A percentile compares a stretch with the other conserved stretches of the same genome.
phyloP scores from a whole-genome alignment of 2,113 vertebrate genomes.

The Sinocyclocheilus anshuiensis region DNA sequence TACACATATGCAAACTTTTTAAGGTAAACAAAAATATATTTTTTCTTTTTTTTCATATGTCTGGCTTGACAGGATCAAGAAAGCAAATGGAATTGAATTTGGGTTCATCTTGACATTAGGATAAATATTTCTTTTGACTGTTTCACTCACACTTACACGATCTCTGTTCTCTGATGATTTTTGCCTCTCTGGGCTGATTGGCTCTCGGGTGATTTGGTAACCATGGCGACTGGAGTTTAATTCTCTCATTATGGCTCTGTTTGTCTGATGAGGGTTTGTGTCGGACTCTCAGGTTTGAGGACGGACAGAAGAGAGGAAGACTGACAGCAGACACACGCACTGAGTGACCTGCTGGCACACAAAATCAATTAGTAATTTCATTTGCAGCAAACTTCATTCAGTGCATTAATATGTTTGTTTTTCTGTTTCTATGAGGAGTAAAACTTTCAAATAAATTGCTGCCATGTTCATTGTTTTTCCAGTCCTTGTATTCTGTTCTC shows the following conservation, averaged over 20 bases:
- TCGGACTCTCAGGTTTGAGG: background rate
- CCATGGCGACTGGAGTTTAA: slow-evolving; percentile 53
- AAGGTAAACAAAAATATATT: background rate
- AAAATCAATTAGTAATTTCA: background rate
- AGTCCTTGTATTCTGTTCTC: background rate
- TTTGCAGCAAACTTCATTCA: background rate
- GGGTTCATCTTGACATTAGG: background rate
- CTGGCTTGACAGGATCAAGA: background rate
- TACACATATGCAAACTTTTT: background rate
- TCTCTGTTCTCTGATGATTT: slow-evolving; percentile 2
- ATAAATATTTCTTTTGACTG: background rate
- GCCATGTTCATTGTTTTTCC: background rate
- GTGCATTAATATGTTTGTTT: background rate
- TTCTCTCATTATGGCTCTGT: slow-evolving; percentile 48
- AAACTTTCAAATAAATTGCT: background rate
- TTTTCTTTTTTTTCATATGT: background rate
- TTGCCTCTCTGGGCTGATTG: slow-evolving; percentile 40
- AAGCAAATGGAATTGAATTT: background rate
- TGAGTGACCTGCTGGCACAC: background rate
- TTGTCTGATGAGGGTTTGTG: slow-evolving; percentile 44
- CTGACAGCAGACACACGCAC: background rate
- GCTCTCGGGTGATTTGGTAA: slow-evolving; percentile 35
- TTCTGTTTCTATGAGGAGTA: background rate
- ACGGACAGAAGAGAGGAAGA: background rate
- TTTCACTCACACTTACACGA: background rate